Conservation (phyloP, 2,113 vertebrate genomes). For the Otis tarda region DNA sequence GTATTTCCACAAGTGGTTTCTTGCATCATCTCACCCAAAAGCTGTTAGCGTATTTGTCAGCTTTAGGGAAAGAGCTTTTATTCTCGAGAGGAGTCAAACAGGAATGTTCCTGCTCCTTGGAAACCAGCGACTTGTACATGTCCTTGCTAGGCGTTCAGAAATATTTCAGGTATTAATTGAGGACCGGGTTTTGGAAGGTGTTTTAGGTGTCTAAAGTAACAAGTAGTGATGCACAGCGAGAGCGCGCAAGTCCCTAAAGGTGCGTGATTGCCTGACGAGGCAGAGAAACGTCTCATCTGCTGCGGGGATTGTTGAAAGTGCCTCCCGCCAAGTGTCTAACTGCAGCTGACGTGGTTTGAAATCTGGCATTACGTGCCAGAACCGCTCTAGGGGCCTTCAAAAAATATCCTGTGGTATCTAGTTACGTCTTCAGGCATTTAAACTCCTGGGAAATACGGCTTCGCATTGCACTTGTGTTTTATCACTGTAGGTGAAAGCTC, state of each 20-base stretch:
- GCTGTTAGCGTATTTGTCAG: neutral
- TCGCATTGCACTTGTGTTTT: neutral
- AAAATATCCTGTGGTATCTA: neutral
- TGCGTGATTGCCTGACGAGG: neutral
- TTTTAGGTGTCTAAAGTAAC: neutral
- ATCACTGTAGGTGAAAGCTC: neutral
- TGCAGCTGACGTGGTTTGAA: neutral
- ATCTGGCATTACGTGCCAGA: neutral
- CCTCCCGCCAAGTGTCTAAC: neutral
- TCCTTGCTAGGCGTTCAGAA: neutral
- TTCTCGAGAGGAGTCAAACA: neutral
- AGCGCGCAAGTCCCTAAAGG: neutral
- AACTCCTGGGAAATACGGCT: neutral
- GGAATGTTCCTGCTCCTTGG: neutral
- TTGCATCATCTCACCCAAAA: neutral
- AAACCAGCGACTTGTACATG: rapidly evolving
- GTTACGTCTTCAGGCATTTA: neutral
- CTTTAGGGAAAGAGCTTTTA: neutral
- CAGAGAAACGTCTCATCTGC: neutral
- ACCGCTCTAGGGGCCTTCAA: neutral
- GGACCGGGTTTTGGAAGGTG: neutral
- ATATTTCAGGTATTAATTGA: neutral
- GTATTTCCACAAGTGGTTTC: neutral
- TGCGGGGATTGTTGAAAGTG: neutral
- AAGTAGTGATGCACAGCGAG: neutral